A percentile compares a stretch with the other conserved stretches of the same genome.
Evolutionary conservation across 92 coral and sea anemone genomes (phyloP).

Genomic region (Epizoanthus rinbou): DNA sequence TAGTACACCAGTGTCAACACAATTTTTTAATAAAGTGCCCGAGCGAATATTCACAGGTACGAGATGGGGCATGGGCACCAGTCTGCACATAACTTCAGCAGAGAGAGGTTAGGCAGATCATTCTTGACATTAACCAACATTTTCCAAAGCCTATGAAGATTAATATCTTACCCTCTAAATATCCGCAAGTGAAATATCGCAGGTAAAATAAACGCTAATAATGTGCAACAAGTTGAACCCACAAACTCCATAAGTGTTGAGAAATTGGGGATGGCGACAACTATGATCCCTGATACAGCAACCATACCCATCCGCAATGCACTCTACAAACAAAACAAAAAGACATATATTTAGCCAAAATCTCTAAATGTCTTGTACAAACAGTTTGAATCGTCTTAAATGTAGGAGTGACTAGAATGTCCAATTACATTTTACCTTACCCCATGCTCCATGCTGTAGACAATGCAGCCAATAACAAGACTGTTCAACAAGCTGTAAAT

Average conservation of each 20-base stretch:
- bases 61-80: too few relatives aligned
- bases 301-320: slow-evolving; percentile 80
- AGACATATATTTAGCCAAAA: background rate
- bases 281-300: slow-evolving; percentile 74
- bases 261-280: slow-evolving; percentile 86
- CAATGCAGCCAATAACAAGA: too few relatives aligned
- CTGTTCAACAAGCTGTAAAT: too few relatives aligned
- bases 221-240: slow-evolving; percentile 94
- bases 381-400: background rate
- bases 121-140: background rate
- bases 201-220: slow-evolving; percentile 86
- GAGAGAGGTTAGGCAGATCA: too few relatives aligned
- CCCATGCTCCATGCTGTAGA: too few relatives aligned
- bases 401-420: background rate
- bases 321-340: slow-evolving; percentile 56
- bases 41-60: too few relatives aligned
- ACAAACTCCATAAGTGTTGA: slow-evolving; percentile 94
- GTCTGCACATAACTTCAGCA: too few relatives aligned
- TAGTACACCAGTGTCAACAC: too few relatives aligned
- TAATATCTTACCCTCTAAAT: slow-evolving; percentile 80
- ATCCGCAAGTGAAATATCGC: slow-evolving; percentile 89
- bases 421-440: background rate
- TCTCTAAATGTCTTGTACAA: background rate
- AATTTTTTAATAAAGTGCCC: too few relatives aligned
- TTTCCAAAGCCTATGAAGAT: background rate